Percentiles rank a stretch among this genome's conserved stretches.
Conservation (phyloP, 2,113 vertebrate genomes). For the Phylloscopus trochiloides region DNA sequence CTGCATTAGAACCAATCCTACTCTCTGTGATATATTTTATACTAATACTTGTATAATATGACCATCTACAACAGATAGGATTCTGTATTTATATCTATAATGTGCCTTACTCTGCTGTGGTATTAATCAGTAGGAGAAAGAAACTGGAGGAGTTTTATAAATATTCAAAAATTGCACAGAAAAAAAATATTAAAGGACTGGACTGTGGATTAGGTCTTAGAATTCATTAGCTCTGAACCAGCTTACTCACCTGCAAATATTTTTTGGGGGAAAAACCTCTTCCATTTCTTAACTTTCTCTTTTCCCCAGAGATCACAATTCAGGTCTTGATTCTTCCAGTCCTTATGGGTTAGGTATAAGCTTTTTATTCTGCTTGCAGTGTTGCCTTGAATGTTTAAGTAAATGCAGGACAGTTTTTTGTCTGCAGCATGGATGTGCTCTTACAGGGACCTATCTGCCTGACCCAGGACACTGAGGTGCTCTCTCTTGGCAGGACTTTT, state of each 20-base stretch:
- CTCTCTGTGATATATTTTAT: too few species aligned
- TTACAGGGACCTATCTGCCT: not conserved
- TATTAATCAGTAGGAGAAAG: not conserved
- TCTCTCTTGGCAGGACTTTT: not conserved
- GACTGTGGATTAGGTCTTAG: not conserved
- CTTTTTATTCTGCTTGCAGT: not conserved
- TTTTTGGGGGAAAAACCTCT: not conserved
- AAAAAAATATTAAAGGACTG: not conserved
- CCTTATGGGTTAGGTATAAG: not conserved
- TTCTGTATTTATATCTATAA: not conserved
- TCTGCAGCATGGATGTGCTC: rapidly evolving
- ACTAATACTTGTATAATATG: not conserved
- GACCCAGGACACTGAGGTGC: not conserved
- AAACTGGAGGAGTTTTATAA: not conserved
- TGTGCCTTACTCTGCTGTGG: not conserved
- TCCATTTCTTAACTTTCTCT: not conserved
- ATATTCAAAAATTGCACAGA: not conserved
- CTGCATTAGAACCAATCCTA: not conserved
- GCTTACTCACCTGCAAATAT: not conserved
- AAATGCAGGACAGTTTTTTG: not conserved
- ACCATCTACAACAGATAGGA: not conserved
- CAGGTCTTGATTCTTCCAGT: not conserved
- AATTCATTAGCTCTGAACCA: not conserved
- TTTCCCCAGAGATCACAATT: not conserved
- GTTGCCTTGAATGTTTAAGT: not conserved